These are phyloP conservation scores for Australoheros facetus DNA, from an alignment of 2,797 vertebrate species.

Conservation along the genomic window DNA sequence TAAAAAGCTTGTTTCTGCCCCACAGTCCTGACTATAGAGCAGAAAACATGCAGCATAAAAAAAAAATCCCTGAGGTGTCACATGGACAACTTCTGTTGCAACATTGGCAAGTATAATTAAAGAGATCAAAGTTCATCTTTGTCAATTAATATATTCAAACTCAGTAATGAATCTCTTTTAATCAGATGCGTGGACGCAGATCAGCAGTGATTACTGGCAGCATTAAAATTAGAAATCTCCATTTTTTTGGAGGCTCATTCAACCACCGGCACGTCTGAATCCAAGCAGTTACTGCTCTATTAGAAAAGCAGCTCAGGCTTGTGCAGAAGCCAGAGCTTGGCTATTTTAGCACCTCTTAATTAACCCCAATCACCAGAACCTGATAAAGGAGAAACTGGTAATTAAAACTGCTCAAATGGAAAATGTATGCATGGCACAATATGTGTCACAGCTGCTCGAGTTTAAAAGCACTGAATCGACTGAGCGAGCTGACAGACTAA, in stretches of 20 bases:
- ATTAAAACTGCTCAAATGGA: constrained; percentile 50
- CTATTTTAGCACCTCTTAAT: constrained; percentile 37
- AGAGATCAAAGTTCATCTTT: constrained; percentile 52
- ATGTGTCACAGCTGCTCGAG: constrained; percentile 7
- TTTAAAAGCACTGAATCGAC: neutral
- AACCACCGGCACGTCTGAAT: constrained; percentile 1
- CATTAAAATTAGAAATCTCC: constrained; percentile 22
- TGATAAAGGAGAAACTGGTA: constrained; percentile 28
- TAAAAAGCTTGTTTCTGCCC: constrained; percentile 15
- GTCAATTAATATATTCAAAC: constrained; percentile 44
- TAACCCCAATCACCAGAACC: constrained; percentile 31
- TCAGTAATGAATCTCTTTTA: constrained; percentile 28
- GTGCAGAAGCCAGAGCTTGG: neutral
- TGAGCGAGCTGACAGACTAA: neutral
- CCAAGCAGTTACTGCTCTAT: neutral
- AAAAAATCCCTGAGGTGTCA: constrained; percentile 20
- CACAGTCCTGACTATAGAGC: constrained; percentile 32
- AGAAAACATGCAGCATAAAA: constrained; percentile 6
- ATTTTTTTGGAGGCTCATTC: constrained; percentile 5
- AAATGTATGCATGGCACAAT: constrained; percentile 37
- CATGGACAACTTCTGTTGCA: constrained; percentile 9
- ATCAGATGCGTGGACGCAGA: constrained; percentile 15
- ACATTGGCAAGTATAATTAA: constrained; percentile 55
- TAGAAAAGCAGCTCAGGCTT: constrained; percentile 7
- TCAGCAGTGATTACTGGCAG: constrained; percentile 34